Conservation (phyloP, 2,797 vertebrate genomes). For the Natrix natrix region DNA sequence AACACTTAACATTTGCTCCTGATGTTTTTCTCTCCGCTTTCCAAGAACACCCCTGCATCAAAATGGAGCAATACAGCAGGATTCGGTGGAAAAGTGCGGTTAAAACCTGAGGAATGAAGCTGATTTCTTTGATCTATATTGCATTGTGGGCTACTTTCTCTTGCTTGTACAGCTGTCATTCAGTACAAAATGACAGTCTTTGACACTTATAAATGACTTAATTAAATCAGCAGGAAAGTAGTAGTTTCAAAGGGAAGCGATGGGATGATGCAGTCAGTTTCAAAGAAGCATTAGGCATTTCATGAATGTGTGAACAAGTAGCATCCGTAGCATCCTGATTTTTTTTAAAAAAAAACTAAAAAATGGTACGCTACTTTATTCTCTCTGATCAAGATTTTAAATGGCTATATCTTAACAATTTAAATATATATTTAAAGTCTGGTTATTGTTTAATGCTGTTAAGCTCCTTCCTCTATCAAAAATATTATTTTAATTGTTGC, state of each 20-base stretch:
- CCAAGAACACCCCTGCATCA: neutral
- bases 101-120: neutral
- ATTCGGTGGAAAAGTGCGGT: neutral
- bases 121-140: neutral
- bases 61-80: neutral
- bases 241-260: neutral
- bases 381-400: neutral
- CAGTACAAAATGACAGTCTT: neutral
- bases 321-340: neutral
- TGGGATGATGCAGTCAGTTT: neutral
- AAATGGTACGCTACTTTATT: neutral
- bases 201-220: neutral
- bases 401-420: neutral
- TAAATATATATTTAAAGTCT: neutral
- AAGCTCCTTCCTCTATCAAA: neutral
- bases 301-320: neutral
- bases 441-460: neutral
- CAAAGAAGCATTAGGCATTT: neutral
- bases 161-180: neutral
- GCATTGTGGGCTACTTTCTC: neutral
- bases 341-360: neutral
- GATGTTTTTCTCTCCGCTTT: neutral
- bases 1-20: neutral
- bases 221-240: neutral
- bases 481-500: neutral